Evolutionary conservation across 2,797 vertebrate genomes (phyloP).

Genomic region (Synanceia verrucosa): DNA sequence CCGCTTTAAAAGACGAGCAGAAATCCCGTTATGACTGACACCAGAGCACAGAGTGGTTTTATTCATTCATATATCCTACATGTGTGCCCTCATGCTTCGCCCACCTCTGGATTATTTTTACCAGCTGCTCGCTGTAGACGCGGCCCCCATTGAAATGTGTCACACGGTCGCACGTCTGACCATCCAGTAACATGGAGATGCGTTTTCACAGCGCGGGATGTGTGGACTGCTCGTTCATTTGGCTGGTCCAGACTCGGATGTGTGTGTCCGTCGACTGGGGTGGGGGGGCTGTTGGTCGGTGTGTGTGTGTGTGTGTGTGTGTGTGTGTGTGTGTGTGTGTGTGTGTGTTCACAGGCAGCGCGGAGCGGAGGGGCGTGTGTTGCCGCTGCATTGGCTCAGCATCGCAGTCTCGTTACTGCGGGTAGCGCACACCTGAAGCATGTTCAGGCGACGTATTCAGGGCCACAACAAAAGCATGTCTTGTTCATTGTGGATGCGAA

Average conservation of each 20-base stretch:
- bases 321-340: conserved; percentile 24
- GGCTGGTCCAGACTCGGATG: conserved; percentile 48
- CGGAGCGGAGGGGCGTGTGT: conserved; percentile 78
- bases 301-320: conserved; percentile 15
- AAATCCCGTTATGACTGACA: conserved; percentile 19
- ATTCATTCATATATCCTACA: conserved; percentile 51
- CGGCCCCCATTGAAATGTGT: conserved; percentile 71
- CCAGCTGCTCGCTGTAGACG: conserved; percentile 47
- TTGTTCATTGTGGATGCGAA: not conserved
- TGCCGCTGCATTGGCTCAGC: conserved; percentile 79
- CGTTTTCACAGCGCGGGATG: conserved; percentile 45
- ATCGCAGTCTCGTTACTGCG: conserved; percentile 73
- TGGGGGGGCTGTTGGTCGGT: not conserved
- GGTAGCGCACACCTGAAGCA: conserved; percentile 78
- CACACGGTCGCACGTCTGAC: conserved; percentile 72
- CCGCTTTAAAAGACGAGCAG: conserved; percentile 7
- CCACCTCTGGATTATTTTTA: conserved; percentile 52
- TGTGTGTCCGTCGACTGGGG: conserved; percentile 22
- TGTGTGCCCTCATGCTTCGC: conserved; percentile 47
- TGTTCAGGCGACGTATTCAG: conserved; percentile 31
- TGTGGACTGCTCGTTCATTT: conserved; percentile 54
- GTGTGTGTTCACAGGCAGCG: conserved; percentile 32
- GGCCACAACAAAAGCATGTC: not conserved
- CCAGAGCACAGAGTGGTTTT: conserved; percentile 34
- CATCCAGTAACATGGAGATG: conserved; percentile 36